Evolutionary conservation across 2,113 vertebrate genomes (phyloP).

Genomic region (Vimba vimba): DNA sequence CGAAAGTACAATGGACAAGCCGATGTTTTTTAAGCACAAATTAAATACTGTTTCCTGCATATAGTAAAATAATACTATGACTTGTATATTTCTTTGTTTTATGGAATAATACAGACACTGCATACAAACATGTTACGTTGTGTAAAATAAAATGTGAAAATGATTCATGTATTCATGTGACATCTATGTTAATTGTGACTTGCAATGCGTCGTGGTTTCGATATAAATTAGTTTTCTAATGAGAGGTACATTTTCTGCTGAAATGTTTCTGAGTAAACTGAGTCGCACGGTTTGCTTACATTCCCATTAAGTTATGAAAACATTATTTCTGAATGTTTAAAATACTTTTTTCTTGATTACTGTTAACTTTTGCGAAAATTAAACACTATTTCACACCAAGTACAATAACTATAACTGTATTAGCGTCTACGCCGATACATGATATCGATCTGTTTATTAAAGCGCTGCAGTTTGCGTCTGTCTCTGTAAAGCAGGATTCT

Average conservation of each 20-base stretch:
- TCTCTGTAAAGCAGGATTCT: no score
- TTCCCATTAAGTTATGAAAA: no score
- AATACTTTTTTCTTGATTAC: no score
- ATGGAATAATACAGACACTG: slow-evolving; percentile 82
- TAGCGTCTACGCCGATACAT: no score
- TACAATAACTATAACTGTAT: no score
- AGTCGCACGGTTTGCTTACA: no score
- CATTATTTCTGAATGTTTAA: no score
- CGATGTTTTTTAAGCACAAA: slow-evolving; percentile 67
- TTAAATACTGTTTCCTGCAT: slow-evolving; percentile 73
- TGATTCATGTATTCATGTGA: slow-evolving; percentile 73
- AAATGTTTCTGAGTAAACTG: neutral
- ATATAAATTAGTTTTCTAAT: neutral
- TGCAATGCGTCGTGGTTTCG: neutral
- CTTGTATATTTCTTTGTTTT: slow-evolving; percentile 81
- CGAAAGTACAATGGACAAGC: neutral
- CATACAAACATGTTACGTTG: slow-evolving; percentile 81
- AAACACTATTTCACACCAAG: no score
- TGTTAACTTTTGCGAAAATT: no score
- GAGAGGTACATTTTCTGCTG: neutral
- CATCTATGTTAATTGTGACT: slow-evolving; percentile 46
- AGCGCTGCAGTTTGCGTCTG: no score
- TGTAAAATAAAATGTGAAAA: slow-evolving; percentile 85
- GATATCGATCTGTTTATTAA: no score
- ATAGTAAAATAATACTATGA: slow-evolving; percentile 48